These are phyloP conservation scores for Ridgeia piscesae DNA, from an alignment of 1,140 invertebrate species.

Conservation along the genomic window DNA sequence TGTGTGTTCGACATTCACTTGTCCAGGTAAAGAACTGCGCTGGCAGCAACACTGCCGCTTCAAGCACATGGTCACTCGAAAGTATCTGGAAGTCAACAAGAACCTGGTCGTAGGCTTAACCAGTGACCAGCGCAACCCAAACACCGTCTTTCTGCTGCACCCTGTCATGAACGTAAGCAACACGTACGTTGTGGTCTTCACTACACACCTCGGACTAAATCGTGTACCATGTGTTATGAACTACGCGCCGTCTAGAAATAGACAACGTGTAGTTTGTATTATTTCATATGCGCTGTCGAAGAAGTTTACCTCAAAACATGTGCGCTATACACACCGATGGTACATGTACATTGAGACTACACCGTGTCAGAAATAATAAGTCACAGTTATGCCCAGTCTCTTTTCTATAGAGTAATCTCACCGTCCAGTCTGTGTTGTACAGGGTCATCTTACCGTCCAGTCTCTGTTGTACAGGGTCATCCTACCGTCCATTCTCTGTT, in stretches of 20 bases:
- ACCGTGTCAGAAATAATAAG: too few relatives aligned
- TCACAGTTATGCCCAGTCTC: too few relatives aligned
- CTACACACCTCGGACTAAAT: background rate
- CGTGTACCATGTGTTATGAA: background rate
- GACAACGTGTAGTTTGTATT: too few relatives aligned
- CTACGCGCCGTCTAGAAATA: background rate
- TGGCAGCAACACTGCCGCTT: constrained; percentile 33
- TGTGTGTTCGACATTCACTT: background rate
- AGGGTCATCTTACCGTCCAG: too few relatives aligned
- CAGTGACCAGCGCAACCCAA: constrained; percentile 25
- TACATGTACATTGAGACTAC: too few relatives aligned
- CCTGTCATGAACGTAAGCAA: constrained; percentile 28
- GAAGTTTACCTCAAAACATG: too few relatives aligned
- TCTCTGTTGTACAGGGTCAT: too few relatives aligned
- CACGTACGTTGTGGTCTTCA: background rate
- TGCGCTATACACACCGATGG: too few relatives aligned
- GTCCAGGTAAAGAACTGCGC: constrained; percentile 24
- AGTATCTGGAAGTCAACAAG: constrained; percentile 28
- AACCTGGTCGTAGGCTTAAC: constrained; percentile 20
- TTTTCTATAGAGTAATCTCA: too few relatives aligned
- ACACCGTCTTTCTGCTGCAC: constrained; percentile 33
- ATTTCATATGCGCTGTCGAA: too few relatives aligned
- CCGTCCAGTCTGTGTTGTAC: too few relatives aligned
- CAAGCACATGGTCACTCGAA: constrained; percentile 31
- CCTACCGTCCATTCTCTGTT: too few relatives aligned